A percentile compares a stretch with the other conserved stretches of the same genome.
Evolutionary conservation across 2,113 vertebrate species (phyloP).

Genomic region (Isurus oxyrinchus): DNA sequence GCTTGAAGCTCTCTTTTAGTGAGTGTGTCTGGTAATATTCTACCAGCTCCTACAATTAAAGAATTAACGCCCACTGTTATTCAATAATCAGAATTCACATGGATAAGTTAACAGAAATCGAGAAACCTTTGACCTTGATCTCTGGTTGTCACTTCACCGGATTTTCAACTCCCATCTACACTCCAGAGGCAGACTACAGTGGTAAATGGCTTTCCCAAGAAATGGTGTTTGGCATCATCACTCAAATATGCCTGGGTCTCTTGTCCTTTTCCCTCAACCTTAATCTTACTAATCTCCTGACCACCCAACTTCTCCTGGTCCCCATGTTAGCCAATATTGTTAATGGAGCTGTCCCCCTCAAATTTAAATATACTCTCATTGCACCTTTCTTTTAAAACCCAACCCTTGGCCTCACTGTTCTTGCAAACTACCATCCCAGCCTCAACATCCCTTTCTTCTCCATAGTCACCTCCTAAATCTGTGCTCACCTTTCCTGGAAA

Average conservation of each 20-base stretch:
- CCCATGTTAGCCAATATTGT: neutral
- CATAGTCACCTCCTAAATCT: neutral
- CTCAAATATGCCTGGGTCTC: too few relatives aligned
- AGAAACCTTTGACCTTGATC: too few relatives aligned
- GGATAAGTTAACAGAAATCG: neutral
- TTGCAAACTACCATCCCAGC: neutral
- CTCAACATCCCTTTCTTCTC: neutral
- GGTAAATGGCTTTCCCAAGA: neutral
- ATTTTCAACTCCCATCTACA: neutral
- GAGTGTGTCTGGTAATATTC: conserved; percentile 96
- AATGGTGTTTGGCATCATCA: neutral
- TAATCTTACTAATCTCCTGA: neutral
- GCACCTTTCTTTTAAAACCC: neutral
- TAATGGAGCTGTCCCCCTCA: neutral
- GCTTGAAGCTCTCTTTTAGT: conserved; percentile 95
- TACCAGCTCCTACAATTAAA: conserved; percentile 75
- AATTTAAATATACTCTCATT: neutral
- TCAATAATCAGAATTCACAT: neutral
- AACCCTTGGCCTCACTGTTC: neutral
- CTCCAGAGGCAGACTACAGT: neutral
- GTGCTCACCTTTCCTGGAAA: neutral
- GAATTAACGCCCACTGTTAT: too few relatives aligned
- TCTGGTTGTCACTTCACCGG: rapidly evolving
- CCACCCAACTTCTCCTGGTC: neutral
- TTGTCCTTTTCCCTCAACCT: neutral